Percentiles rank a stretch among this genome's conserved stretches.
Evolutionary conservation across 1,140 invertebrate genomes (phyloP).

Genomic region (Drosophila nikananu): DNA sequence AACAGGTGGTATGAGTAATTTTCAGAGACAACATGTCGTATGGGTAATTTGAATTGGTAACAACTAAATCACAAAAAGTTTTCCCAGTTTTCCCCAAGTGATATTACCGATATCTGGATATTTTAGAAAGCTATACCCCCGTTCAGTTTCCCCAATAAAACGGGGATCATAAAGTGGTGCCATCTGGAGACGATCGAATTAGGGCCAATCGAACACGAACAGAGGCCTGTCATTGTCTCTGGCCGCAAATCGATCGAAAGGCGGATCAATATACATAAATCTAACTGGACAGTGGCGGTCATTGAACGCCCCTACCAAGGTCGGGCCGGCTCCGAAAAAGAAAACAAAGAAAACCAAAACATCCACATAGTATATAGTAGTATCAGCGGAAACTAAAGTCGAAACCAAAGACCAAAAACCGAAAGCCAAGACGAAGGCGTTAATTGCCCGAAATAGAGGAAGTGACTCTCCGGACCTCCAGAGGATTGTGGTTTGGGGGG

Average conservation of each 20-base stretch:
- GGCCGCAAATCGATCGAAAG: constrained; percentile 27
- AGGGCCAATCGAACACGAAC: constrained; percentile 42
- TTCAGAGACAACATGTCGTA: too few species aligned
- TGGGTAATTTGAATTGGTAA: background rate
- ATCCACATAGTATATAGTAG: constrained; percentile 4
- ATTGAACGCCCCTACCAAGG: constrained; percentile 64
- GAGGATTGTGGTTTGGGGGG: constrained; percentile 11
- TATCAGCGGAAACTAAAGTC: constrained; percentile 1
- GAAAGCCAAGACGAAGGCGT: constrained; percentile 29
- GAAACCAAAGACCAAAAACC: constrained; percentile 9
- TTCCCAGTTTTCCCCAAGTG: background rate
- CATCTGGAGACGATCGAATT: constrained; percentile 37
- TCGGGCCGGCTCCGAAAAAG: constrained; percentile 14
- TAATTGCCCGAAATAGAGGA: constrained; percentile 42
- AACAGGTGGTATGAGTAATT: too few species aligned
- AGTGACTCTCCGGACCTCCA: constrained; percentile 15
- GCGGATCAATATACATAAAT: constrained; percentile 46
- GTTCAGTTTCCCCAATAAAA: background rate
- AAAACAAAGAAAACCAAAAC: constrained; percentile 21
- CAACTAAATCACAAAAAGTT: background rate
- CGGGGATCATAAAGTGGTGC: constrained; percentile 34
- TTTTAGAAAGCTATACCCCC: constrained; percentile 17
- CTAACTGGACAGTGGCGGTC: constrained; percentile 66
- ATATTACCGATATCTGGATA: background rate
- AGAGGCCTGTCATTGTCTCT: constrained; percentile 34